Percentiles rank a stretch among this genome's conserved stretches.
These are phyloP conservation scores for Sphaeramia orbicularis DNA, from an alignment of 2,797 vertebrate species.

Conservation along the genomic window DNA sequence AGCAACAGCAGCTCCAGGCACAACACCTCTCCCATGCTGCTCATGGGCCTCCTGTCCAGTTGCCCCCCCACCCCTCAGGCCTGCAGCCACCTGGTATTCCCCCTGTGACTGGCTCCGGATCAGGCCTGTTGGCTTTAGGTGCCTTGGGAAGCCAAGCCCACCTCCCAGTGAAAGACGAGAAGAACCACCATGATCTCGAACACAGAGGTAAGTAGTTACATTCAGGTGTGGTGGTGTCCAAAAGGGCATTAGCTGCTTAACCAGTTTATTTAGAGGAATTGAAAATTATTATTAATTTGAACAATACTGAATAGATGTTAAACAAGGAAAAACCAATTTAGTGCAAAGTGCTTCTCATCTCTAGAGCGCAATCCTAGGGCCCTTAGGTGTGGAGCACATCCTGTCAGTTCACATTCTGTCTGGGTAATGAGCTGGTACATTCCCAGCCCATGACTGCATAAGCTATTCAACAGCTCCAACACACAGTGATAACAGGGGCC, in stretches of 20 bases:
- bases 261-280: constrained; percentile 27
- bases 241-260: constrained; percentile 6
- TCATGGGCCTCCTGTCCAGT: constrained; percentile 92
- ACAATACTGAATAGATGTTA: constrained; percentile 41
- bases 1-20: constrained; percentile 92
- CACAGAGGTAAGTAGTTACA: constrained; percentile 88
- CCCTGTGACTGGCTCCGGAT: constrained; percentile 88
- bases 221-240: background rate
- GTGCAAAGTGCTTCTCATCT: constrained; percentile 39
- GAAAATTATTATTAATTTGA: constrained; percentile 23
- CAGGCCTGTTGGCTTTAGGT: constrained; percentile 91
- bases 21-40: constrained; percentile 96
- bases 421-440: constrained; percentile 82
- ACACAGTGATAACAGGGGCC: constrained; percentile 70
- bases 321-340: constrained; percentile 44
- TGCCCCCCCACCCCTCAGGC: constrained; percentile 93
- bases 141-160: constrained; percentile 95
- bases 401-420: constrained; percentile 81
- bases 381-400: constrained; percentile 72
- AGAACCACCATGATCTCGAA: constrained; percentile 95
- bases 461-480: constrained; percentile 74
- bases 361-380: constrained; percentile 44
- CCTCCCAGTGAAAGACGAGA: constrained; percentile 95
- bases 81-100: constrained; percentile 94
- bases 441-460: constrained; percentile 77